Evolutionary conservation across 2,888 invertebrate species (phyloP), one percentile per base, ranked within the genome.

Genomic region (Cordylochernes scorpioides): DNA sequence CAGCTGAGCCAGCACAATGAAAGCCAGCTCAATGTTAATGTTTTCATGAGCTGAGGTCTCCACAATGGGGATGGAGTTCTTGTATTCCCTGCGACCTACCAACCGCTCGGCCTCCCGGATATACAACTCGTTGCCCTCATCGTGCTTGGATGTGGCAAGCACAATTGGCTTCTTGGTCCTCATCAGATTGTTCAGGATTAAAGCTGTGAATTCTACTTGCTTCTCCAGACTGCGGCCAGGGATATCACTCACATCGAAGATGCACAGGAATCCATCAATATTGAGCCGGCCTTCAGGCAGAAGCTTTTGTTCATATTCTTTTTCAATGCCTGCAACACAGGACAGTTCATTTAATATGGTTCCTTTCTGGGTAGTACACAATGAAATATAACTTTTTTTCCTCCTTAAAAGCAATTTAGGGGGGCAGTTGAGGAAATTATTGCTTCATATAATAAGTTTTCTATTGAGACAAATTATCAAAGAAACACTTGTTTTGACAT

Each of bases 31-130:
- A 21, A 88, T 75, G 51, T 94, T 94, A 39, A 94, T 82, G 47
- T 82, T 86, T 48, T 84, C 78, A 49, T 88, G 84, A 10, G 91
- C 71, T 5, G 88, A 91, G 0, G 84, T 80, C 59, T 94, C 91
- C 31, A 94, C 70, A 24, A 91, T 59, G 3, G 75, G 71, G 44
- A 91, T 73, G 46, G 67, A 66, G 21, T 31, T 33, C 49, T 80
- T 80, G 54, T 78, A 82, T 55, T 91, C 88, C 53, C 86, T 86
- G 30, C 82, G 64, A 48, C 67, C 66, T 17, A 84, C 67, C 39
- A 94, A 58, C 45, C 72, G 69, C 48, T 86, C 84, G 0, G 78
- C 82, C 54, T 88, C 88, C 29, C 74, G 63, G 2, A 78, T 66
- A 39, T 74, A 80, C 38, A 70, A 63, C 44, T 82, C 82, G 49